Evolutionary conservation across 1,140 invertebrate species (phyloP).

Genomic region (Vollenhovia emeryi): DNA sequence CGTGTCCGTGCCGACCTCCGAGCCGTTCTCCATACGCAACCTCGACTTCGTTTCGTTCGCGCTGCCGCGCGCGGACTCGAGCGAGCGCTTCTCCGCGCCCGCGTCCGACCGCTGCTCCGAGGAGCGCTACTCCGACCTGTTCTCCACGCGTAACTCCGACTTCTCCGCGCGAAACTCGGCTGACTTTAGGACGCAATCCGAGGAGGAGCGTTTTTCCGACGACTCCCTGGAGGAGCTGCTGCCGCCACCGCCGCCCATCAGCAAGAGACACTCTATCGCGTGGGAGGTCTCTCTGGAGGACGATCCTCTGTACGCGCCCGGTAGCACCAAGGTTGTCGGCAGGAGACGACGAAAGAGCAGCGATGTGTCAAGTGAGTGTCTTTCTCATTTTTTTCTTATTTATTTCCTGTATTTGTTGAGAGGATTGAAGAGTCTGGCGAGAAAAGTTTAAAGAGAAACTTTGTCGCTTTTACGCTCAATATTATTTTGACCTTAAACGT

Average conservation of each 20-base stretch:
- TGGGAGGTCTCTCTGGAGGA: slow-evolving; percentile 93
- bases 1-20: slow-evolving; percentile 81
- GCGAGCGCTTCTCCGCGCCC: slow-evolving; percentile 79
- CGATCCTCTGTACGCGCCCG: slow-evolving; percentile 89
- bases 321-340: slow-evolving; percentile 90
- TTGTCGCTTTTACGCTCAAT: too few species aligned
- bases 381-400: too few species aligned
- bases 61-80: slow-evolving; percentile 79
- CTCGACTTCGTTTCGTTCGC: slow-evolving; percentile 82
- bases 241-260: slow-evolving; percentile 87
- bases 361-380: slow-evolving; percentile 85
- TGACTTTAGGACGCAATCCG: slow-evolving; percentile 84
- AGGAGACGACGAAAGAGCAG: slow-evolving; percentile 85
- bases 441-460: too few species aligned
- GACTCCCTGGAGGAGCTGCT: slow-evolving; percentile 92
- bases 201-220: slow-evolving; percentile 92
- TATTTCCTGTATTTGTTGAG: too few species aligned
- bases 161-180: slow-evolving; percentile 83
- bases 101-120: slow-evolving; percentile 81
- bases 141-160: slow-evolving; percentile 83
- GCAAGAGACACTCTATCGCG: slow-evolving; percentile 92
- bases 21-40: slow-evolving; percentile 82
- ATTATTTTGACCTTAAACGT: too few species aligned
- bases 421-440: too few species aligned
- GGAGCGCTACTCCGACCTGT: slow-evolving; percentile 80